These are phyloP conservation scores for Piprites chloris DNA, from an alignment of 2,113 vertebrate genomes.

Conservation along the genomic window DNA sequence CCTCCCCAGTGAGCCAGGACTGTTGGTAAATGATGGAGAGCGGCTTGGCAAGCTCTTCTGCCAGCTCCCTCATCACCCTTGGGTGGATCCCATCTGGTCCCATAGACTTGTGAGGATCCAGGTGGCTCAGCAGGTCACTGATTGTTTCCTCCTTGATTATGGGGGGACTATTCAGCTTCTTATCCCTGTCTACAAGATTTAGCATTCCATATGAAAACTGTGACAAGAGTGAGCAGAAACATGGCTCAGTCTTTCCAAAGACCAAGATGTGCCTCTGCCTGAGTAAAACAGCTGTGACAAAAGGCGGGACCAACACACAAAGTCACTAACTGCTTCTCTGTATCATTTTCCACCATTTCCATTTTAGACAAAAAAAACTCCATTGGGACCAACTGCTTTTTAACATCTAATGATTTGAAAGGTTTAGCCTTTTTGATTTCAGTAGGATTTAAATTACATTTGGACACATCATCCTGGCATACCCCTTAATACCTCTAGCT, in stretches of 20 bases:
- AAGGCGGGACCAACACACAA: not conserved
- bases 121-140: too few species aligned
- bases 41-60: too few species aligned
- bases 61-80: too few species aligned
- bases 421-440: not conserved
- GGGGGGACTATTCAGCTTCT: too few species aligned
- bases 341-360: not conserved
- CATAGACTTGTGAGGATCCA: too few species aligned
- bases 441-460: not conserved
- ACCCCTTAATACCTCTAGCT: not conserved
- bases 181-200: too few species aligned
- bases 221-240: not conserved
- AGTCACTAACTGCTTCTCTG: not conserved
- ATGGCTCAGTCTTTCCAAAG: not conserved
- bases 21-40: too few species aligned
- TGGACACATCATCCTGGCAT: not conserved
- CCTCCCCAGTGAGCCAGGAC: too few species aligned
- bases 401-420: not conserved
- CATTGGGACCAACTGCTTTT: not conserved
- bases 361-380: not conserved
- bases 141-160: too few species aligned
- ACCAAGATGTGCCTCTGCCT: not conserved
- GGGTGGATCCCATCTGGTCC: too few species aligned
- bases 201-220: not conserved
- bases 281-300: not conserved